Base-by-base conservation (phyloP, 2,888 invertebrate genomes). In the Blastobasis lacticolella region DNA sequence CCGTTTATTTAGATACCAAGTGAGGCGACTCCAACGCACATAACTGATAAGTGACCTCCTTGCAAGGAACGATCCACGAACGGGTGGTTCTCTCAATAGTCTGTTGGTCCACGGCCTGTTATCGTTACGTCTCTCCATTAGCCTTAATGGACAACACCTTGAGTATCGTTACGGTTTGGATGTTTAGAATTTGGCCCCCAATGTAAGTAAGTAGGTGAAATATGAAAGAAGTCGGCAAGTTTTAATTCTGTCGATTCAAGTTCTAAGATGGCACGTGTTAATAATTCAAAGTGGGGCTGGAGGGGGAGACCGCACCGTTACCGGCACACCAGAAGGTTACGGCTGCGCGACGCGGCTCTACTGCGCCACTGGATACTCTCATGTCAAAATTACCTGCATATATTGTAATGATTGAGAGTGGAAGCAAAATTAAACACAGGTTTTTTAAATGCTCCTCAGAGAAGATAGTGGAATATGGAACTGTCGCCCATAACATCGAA, bases 241-340 rank as follows among this genome's bases (percentile, higher is more conserved):
- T 82, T 83, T 83, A 84, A 83, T 84, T 81, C 75, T 73, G 81
- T 76, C 78, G 77, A 81, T 82, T 78, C 79, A 81, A 83, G 75
- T 83, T 78, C 75, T 75, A 69, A 73, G 79, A 84, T 82, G 78
- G 79, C 79, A 69, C 63, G 67, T 71, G 75, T 84, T 78, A 84
- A 84, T 83, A 83, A 84, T 85, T 83, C 78, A 84, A 63, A 37
- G 47, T 10, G 40, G 53, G 58, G 62, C 57, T 62, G 63, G 71
- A 57, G 63, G 71, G 75, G 69, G 67, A 67, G 66, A 73, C 78
- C 79, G 80, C 76, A 71, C 69, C 75, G 77, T 77, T 73, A 77
- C 78, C 61, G 71, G 67, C 60, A 60, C 61, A 66, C 66, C 66
- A 61, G 60, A 60, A 67, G 69, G 67, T 66, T 64, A 65, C 69